A percentile compares a stretch with the other conserved stretches of the same genome.
Evolutionary conservation across 2,797 vertebrate species (phyloP).

Genomic region (Discoglossus pictus): DNA sequence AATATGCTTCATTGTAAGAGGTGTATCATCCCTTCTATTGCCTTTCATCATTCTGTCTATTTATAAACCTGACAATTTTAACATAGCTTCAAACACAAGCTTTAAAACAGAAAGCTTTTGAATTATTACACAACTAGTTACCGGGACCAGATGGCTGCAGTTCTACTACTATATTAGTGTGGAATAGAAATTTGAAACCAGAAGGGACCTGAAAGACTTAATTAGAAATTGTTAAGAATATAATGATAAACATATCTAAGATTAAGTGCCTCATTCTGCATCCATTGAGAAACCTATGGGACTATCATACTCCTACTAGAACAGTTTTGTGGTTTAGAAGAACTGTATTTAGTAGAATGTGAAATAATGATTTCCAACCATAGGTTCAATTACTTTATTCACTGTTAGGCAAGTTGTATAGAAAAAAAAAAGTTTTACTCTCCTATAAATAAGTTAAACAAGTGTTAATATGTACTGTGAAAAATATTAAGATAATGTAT

Average conservation of each 20-base stretch:
- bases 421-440: too few species aligned
- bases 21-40: neutral
- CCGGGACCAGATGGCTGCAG: constrained; percentile 32
- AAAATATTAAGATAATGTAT: too few species aligned
- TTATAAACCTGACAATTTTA: constrained; percentile 29
- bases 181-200: constrained; percentile 18
- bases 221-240: constrained; percentile 32
- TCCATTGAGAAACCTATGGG: too few species aligned
- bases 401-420: too few species aligned
- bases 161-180: constrained; percentile 1
- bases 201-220: constrained; percentile 37
- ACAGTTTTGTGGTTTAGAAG: too few species aligned
- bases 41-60: constrained; percentile 22
- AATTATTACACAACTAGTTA: constrained; percentile 23
- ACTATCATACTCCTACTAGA: too few species aligned
- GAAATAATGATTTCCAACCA: too few species aligned
- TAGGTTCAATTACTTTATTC: too few species aligned
- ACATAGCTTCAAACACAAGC: constrained; percentile 29
- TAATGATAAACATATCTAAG: constrained; percentile 24
- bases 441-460: too few species aligned
- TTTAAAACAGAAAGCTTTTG: constrained; percentile 22
- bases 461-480: too few species aligned
- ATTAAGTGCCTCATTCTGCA: neutral
- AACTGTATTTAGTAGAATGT: too few species aligned
- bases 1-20: too few species aligned